Base-by-base conservation (phyloP, 1,140 invertebrate genomes). In the Ips nitidus region DNA sequence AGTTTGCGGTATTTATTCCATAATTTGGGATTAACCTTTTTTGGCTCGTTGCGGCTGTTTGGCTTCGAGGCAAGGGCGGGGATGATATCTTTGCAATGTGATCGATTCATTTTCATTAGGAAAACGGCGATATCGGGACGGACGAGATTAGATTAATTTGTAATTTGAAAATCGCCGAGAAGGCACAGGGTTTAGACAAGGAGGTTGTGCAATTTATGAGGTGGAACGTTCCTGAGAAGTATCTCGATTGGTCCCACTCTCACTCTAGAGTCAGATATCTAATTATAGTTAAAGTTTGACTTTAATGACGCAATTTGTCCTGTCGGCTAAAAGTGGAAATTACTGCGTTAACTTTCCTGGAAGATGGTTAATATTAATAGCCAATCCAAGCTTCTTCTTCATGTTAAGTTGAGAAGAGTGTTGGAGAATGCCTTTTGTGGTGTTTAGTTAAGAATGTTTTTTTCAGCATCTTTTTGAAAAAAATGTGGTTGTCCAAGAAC, bases 1-100 rank as follows among this genome's bases (percentile, higher is more conserved):
- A 50, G 55, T 66, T 66, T 66, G 64, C 55, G 64, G 55, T 66
- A 47, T 60, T 52, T 61, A 61, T 62, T 69, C 52, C 58, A 53
- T 56, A 60, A 62, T 62, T 62, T 60, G 40, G 43, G 64, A 38
- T 66, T 66, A 66, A 66, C 56, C 67, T 67, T 38, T 43, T 41
- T 68, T 53, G 47, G 61, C 52, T 67, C 59, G 47, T 58, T 63
- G 53, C 8, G 36, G 7, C 52, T 41, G 55, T 38, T 66, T 53
- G 41, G 45, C 6, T 50, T 50, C 22, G 45, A 50, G 8, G 2
- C 45, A 50, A 22, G 2, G 45, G 45, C 45, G 45, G 45, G 3
- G 45, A 50, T 3, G 3, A 50, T 22, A 50, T 50, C 45, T 50
- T 50, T 6, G 6, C 45, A 8, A 6, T 3, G 6, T 3, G 22